phyloP scores from a whole-genome alignment of 64 coral and sea anemone genomes.

The Montipora capricornis region DNA sequence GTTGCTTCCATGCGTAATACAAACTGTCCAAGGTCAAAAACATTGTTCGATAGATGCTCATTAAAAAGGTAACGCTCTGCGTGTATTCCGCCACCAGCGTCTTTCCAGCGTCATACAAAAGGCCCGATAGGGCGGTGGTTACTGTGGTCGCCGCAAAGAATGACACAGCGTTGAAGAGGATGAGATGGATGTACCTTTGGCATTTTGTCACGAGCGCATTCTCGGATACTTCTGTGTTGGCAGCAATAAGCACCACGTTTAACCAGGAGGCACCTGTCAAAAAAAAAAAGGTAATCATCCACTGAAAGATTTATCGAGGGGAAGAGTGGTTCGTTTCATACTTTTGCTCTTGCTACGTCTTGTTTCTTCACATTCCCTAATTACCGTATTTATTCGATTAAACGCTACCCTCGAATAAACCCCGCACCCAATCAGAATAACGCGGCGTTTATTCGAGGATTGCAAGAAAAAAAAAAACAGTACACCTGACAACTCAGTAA shows the following conservation, averaged over 20 bases:
- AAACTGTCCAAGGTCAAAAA: slow-evolving; percentile 13
- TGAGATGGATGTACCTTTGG: slow-evolving; percentile 5
- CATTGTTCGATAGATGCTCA: slow-evolving; percentile 14
- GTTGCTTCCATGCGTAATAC: not conserved
- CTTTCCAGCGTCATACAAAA: not conserved
- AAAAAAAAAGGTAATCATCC: not conserved
- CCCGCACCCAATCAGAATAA: too few relatives aligned
- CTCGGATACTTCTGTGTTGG: slow-evolving; percentile 14
- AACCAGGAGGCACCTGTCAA: not conserved
- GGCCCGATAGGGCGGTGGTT: not conserved
- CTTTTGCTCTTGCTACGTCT: too few relatives aligned
- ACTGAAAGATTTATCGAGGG: not conserved
- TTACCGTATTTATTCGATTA: too few relatives aligned
- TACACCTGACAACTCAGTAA: too few relatives aligned
- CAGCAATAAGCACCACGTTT: not conserved
- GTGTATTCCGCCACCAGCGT: not conserved
- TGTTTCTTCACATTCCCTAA: too few relatives aligned
- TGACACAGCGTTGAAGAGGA: slow-evolving; percentile 5
- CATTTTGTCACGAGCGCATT: not conserved
- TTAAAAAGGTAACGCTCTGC: not conserved
- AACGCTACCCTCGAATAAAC: too few relatives aligned
- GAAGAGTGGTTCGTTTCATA: not conserved
- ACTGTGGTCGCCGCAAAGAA: not conserved
- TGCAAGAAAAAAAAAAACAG: too few relatives aligned
- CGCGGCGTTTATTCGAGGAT: too few relatives aligned